Percentiles rank a stretch among this genome's conserved stretches.
Conservation (phyloP, 2,797 vertebrate genomes). For the Melanotaenia maccullochi region DNA sequence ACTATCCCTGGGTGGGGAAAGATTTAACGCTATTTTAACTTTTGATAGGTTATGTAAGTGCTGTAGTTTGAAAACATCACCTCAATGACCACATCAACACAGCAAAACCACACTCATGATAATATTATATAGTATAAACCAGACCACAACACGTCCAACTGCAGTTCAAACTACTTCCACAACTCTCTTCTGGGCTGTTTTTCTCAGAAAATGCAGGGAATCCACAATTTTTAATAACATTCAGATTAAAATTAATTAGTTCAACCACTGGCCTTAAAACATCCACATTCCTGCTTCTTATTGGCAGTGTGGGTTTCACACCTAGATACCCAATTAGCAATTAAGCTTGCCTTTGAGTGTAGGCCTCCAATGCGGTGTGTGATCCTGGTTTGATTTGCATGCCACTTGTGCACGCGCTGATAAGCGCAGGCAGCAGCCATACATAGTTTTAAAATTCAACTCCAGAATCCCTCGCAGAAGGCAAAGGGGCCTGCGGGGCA, state of each 20-base stretch:
- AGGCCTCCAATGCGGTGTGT: constrained; percentile 81
- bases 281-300: constrained; percentile 75
- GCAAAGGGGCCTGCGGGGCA: constrained; percentile 79
- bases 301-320: constrained; percentile 83
- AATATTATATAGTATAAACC: constrained; percentile 45
- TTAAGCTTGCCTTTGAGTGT: constrained; percentile 86
- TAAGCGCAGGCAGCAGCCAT: constrained; percentile 84
- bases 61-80: constrained; percentile 19
- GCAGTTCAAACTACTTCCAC: constrained; percentile 62
- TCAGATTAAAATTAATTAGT: constrained; percentile 83
- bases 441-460: constrained; percentile 84
- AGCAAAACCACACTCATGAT: constrained; percentile 36
- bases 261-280: constrained; percentile 84
- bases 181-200: constrained; percentile 59
- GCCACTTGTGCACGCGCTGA: constrained; percentile 84
- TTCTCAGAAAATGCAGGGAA: constrained; percentile 67
- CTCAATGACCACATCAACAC: constrained; percentile 40
- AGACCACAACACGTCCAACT: constrained; percentile 56
- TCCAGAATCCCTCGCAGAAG: constrained; percentile 83
- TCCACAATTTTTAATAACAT: constrained; percentile 81
- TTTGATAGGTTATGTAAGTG: not conserved
- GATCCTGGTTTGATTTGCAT: constrained; percentile 85
- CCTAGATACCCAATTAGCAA: constrained; percentile 86
- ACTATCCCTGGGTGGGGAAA: not conserved
- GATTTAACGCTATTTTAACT: not conserved